Evolutionary conservation across 64 coral and sea anemone genomes (phyloP).

Genomic region (Catalaphyllia jardinei): DNA sequence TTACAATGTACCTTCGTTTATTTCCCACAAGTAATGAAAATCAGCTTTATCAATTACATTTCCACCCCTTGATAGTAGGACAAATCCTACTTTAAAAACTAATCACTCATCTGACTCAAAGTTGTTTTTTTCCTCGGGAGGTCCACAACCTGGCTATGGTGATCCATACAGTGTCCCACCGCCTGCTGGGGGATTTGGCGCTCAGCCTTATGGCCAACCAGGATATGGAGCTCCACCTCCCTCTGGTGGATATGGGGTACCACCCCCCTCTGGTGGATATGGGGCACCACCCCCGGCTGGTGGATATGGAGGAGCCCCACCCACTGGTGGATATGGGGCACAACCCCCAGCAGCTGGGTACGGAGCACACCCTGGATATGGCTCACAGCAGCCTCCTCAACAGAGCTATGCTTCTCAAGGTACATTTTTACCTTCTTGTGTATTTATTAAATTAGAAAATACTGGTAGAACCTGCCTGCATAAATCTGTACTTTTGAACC

Average conservation of each 20-base stretch:
- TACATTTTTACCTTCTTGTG: not conserved
- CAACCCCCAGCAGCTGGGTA: not conserved
- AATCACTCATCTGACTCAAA: not conserved
- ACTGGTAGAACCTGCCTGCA: no score
- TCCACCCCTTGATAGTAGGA: not conserved
- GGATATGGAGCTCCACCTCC: slow-evolving; percentile 35
- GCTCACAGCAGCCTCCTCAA: slow-evolving; percentile 49
- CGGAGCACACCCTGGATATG: not conserved
- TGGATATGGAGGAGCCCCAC: slow-evolving; percentile 31
- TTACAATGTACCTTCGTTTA: no score
- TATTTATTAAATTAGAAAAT: no score
- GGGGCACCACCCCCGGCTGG: slow-evolving; percentile 26
- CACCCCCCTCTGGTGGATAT: slow-evolving; percentile 51
- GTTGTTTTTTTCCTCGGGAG: not conserved
- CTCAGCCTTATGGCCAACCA: slow-evolving; percentile 9
- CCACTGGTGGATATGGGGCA: slow-evolving; percentile 28
- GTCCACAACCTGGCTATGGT: not conserved
- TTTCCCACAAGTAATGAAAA: no score
- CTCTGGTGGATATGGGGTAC: slow-evolving; percentile 35
- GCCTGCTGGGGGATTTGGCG: slow-evolving; percentile 13
- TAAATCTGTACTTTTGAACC: no score
- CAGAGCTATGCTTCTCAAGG: slow-evolving; percentile 48
- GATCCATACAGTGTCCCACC: slow-evolving; percentile 29
- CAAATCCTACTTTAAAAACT: not conserved
- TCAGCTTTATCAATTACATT: no score